Percentiles rank a stretch among this genome's conserved stretches.
phyloP scores from a whole-genome alignment of 2,113 vertebrate species.

The Mirza zaza region DNA sequence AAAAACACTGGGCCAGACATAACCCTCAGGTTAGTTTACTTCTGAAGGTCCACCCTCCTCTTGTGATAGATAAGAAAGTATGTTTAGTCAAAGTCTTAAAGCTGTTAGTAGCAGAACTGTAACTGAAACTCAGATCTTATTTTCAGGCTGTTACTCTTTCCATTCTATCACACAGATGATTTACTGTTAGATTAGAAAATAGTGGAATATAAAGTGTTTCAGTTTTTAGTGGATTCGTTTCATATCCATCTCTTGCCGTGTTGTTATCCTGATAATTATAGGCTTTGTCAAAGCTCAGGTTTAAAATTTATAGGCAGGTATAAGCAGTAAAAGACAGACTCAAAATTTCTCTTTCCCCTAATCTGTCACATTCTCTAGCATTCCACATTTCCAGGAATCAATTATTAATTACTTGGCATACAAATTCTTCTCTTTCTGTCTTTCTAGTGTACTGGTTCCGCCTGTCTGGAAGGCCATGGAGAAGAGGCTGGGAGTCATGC shows the following conservation, averaged over 20 bases:
- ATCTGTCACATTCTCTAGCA: slow-evolving; percentile 37
- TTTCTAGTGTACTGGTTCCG: slow-evolving; percentile 78
- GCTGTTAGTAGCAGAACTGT: not conserved
- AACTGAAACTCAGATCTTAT: not conserved
- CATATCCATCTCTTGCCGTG: slow-evolving; percentile 9
- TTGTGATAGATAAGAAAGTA: not conserved
- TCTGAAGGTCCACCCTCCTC: slow-evolving; percentile 11
- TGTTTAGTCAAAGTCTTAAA: slow-evolving; percentile 51
- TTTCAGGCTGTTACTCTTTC: not conserved
- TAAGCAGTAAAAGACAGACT: slow-evolving; percentile 70
- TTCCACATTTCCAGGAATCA: slow-evolving; percentile 44
- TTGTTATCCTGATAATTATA: slow-evolving; percentile 63
- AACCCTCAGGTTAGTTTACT: not conserved
- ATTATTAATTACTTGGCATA: slow-evolving; percentile 26
- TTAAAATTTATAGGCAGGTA: slow-evolving; percentile 65
- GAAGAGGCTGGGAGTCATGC: slow-evolving; percentile 82
- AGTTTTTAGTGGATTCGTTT: slow-evolving; percentile 34
- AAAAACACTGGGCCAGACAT: not conserved
- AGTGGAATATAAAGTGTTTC: slow-evolving; percentile 51
- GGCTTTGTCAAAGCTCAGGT: slow-evolving; percentile 49
- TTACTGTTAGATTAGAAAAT: not conserved
- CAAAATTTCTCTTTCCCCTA: slow-evolving; percentile 27
- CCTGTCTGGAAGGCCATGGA: slow-evolving; percentile 85
- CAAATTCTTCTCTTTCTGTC: slow-evolving; percentile 31
- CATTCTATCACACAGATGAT: not conserved